Percentiles rank a stretch among this genome's conserved stretches.
phyloP scores from a whole-genome alignment of 2,113 vertebrate species.

The Tautogolabrus adspersus region DNA sequence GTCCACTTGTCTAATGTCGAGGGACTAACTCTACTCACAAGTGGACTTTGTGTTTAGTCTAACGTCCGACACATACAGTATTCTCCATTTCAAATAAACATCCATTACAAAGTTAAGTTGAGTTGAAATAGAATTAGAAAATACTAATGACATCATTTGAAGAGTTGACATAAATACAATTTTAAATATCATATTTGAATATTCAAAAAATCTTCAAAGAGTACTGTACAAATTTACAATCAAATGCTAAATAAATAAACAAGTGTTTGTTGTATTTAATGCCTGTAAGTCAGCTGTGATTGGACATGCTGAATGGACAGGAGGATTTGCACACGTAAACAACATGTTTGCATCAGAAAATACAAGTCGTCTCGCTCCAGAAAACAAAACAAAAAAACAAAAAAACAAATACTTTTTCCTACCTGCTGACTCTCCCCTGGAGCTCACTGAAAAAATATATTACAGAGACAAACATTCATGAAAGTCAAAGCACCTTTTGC shows the following conservation, averaged over 20 bases:
- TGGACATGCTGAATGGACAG: slow-evolving; percentile 11
- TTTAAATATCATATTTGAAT: slow-evolving; percentile 25
- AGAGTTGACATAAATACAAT: slow-evolving; percentile 48
- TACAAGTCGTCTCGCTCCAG: slow-evolving; percentile 41
- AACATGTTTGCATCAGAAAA: slow-evolving; percentile 36
- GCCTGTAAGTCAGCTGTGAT: slow-evolving; percentile 38
- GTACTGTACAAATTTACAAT: slow-evolving; percentile 44
- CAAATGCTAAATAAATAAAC: slow-evolving; percentile 19
- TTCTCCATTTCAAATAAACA: slow-evolving; percentile 46
- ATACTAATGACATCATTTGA: slow-evolving; percentile 24
- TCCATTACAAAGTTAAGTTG: slow-evolving; percentile 32
- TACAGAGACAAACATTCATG: slow-evolving; percentile 62
- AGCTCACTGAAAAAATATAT: slow-evolving; percentile 58
- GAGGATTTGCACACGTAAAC: slow-evolving; percentile 37
- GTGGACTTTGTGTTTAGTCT: slow-evolving; percentile 41
- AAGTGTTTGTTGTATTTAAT: slow-evolving; percentile 49
- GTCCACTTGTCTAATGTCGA: slow-evolving; percentile 13
- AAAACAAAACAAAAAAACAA: slow-evolving; percentile 36
- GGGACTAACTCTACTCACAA: slow-evolving; percentile 2
- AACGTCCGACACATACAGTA: slow-evolving; percentile 48
- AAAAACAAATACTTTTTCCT: slow-evolving; percentile 51
- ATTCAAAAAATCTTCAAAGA: slow-evolving; percentile 42
- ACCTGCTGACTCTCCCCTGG: slow-evolving; percentile 54
- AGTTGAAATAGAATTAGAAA: slow-evolving; percentile 37
- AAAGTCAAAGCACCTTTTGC: slow-evolving; percentile 87